Conservation (phyloP, 2,113 vertebrate species). For the Tyto alba region DNA sequence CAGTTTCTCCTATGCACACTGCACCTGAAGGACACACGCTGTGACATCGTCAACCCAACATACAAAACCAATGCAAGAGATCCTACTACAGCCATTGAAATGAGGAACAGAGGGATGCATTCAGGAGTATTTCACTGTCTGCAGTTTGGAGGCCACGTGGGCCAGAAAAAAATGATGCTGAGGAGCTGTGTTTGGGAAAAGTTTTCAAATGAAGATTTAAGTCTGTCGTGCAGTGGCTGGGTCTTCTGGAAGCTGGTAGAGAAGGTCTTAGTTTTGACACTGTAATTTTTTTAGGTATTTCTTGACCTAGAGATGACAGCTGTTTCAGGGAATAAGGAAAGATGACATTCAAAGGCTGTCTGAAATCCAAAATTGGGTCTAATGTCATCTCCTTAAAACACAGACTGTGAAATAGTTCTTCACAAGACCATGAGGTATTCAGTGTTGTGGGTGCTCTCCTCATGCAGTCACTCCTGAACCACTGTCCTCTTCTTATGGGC, state of each 20-base stretch:
- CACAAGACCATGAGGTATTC: neutral
- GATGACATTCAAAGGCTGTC: neutral
- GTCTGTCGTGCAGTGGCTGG: neutral
- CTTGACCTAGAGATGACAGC: neutral
- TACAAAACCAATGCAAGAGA: neutral
- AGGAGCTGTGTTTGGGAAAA: neutral
- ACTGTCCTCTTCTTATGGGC: slow-evolving; percentile 26
- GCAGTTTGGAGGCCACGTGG: neutral
- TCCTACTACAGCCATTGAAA: neutral
- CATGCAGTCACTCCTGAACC: neutral
- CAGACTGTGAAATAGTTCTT: neutral
- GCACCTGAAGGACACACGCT: neutral
- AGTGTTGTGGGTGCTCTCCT: neutral
- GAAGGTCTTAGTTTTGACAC: neutral
- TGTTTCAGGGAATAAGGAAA: neutral
- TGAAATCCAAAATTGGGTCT: neutral
- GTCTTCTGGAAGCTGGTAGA: neutral
- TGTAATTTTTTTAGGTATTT: neutral
- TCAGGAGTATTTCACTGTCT: neutral
- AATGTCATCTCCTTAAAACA: neutral
- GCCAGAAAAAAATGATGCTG: neutral
- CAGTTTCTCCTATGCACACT: neutral
- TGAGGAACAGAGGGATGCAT: neutral
- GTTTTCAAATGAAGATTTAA: neutral
- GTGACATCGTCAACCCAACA: neutral